Evolutionary conservation across 1,140 invertebrate species (phyloP).

Genomic region (Radopholus similis): DNA sequence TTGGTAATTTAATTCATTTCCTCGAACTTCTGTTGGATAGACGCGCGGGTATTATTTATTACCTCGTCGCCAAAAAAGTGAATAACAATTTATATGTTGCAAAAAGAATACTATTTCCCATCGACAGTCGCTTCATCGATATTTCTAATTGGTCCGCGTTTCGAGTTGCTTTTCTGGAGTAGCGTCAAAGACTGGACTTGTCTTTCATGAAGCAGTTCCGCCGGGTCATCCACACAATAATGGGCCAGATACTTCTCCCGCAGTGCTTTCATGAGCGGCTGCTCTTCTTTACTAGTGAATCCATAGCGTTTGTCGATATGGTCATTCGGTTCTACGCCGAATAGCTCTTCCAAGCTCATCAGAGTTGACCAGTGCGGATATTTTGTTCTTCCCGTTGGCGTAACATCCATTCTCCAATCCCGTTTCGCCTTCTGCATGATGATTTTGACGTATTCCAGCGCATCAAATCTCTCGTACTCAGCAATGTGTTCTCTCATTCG

Average conservation of each 20-base stretch:
- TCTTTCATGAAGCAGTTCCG: no score
- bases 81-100: no score
- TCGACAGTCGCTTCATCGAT: no score
- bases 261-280: conserved; percentile 33
- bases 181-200: no score
- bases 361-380: conserved; percentile 56
- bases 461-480: conserved; percentile 48
- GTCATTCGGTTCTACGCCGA: conserved; percentile 39
- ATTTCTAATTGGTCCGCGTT: no score
- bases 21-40: neutral
- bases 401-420: conserved; percentile 47
- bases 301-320: conserved; percentile 52
- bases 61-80: no score
- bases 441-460: conserved; percentile 50
- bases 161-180: no score
- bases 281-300: conserved; percentile 36
- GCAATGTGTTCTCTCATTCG: conserved; percentile 46
- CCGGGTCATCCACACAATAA: conserved; percentile 19
- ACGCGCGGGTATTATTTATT: no score
- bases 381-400: conserved; percentile 45
- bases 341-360: conserved; percentile 54
- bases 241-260: conserved; percentile 41
- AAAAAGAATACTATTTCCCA: no score
- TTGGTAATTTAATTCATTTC: neutral
- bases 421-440: conserved; percentile 49